phyloP scores from a whole-genome alignment of 2,797 vertebrate species.

The Amblyraja radiata region DNA sequence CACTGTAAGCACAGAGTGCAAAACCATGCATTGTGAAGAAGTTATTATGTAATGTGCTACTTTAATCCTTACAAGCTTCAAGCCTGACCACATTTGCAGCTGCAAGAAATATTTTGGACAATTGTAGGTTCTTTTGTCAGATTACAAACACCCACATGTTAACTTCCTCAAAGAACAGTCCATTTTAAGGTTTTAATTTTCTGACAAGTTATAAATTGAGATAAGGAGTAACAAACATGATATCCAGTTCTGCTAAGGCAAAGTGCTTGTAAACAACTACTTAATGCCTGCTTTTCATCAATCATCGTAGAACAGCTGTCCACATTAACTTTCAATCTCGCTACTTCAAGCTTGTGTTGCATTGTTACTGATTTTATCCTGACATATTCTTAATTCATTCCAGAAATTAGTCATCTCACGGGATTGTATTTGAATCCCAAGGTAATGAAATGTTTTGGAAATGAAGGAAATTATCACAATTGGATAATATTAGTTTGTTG shows the following conservation, averaged over 20 bases:
- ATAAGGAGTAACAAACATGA: not conserved
- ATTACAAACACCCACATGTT: constrained; percentile 25
- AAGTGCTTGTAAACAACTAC: not conserved
- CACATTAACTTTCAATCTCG: not conserved
- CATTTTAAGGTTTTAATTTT: constrained; percentile 12
- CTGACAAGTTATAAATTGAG: not conserved
- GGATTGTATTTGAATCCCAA: not conserved
- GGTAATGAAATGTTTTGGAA: not conserved
- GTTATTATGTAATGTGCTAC: constrained; percentile 4
- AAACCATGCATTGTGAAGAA: constrained; percentile 24
- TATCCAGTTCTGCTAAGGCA: not conserved
- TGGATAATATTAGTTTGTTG: not conserved
- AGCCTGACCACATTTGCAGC: constrained; percentile 36
- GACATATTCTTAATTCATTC: not conserved
- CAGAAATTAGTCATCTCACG: not conserved
- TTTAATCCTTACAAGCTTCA: not conserved
- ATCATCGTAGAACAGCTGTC: not conserved
- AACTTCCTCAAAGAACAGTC: constrained; percentile 32
- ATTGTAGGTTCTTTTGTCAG: constrained; percentile 27
- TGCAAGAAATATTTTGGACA: constrained; percentile 33
- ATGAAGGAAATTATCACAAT: not conserved
- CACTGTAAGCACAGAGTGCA: not conserved
- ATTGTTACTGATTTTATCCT: not conserved
- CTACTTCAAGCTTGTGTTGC: not conserved
- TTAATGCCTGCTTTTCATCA: not conserved